Evolutionary conservation across 2,888 invertebrate genomes (phyloP), one percentile per base, ranked within the genome.

Genomic region (Amphipyra tragopoginis): DNA sequence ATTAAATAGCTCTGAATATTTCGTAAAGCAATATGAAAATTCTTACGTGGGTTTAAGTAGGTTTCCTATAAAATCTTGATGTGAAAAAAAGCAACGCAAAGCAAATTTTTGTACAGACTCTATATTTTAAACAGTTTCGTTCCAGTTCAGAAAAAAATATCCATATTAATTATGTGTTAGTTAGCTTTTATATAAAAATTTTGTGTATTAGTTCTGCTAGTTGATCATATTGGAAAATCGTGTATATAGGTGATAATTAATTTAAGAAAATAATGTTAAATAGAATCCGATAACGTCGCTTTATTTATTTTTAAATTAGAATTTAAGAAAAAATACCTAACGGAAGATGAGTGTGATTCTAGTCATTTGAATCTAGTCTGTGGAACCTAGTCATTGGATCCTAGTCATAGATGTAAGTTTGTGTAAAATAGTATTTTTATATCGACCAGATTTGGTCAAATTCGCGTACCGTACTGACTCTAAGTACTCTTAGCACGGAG

Each of bases 301-400:
- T 88, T 88, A 88, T 77, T 72, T 84, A 75, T 70, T 79, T 71
- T 75, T 65, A 73, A 67, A 66, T 67, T 65, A 72, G 67, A 40
- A 13, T 40, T 29, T 71, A 73, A 65, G 66, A 48, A 42, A 55
- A 49, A 48, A 61, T 72, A 61, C 44, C 52, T 65, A 51, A 55
- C 29, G 52, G 53, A 59, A 82, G 89, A 90, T 90, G 91, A 90
- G 92, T 91, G 85, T 91, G 85, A 75, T 83, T 89, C 91, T 91
- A 91, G 91, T 91, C 90, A 90, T 89, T 87, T 83, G 82, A 74
- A 70, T 77, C 79, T 86, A 83, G 79, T 80, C 80, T 66, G 21
- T 69, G 60, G 68, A 65, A 65, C 56, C 75, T 73, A 65, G 72
- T 75, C 66, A 40, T 45, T 68, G 55, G 48, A 69, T 62, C 59